Evolutionary conservation across 2,797 vertebrate genomes (phyloP), one percentile per base, ranked within the genome.

Genomic region (Rhincodon typus): DNA sequence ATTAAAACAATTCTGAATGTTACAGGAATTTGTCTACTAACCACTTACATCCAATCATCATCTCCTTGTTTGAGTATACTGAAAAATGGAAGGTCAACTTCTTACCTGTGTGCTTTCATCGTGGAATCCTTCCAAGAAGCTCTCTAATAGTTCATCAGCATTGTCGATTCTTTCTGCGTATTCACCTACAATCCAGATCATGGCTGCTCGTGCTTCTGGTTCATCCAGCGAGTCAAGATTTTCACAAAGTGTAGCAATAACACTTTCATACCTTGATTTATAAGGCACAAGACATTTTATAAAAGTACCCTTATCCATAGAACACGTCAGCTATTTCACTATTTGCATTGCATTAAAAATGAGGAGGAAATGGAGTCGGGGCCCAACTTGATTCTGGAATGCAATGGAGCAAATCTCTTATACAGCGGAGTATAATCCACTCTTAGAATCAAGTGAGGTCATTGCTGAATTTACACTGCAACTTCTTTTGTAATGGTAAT

Each of bases 171-270:
- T 96, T 96, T 98, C 98, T 0, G 98, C 98, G 0, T 98, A 98
- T 42, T 98, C 98, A 42, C 98, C 98, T 93, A 98, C 98, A 0
- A 98, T 98, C 98, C 98, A 98, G 95, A 98, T 98, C 98, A 98
- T 98, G 96, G 98, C 98, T 4, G 98, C 98, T 17, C 98, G 96
- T 0, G 98, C 98, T 96, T 98, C 98, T 0, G 98, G 98, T 96
- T 98, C 98, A 0, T 98, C 98, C 96, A 98, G 96, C 3, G 97
- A 98, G 95, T 98, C 98, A 1, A 98, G 97, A 96, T 98, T 98
- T 97, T 98, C 98, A 0, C 98, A 98, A 5, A 98, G 96, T 0
- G 98, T 98, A 96, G 98, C 97, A 0, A 98, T 98, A 46, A 98
- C 98, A 0, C 98, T 98, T 96, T 98, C 98, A 0, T 98, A 98